Base-by-base conservation (phyloP, 1,140 invertebrate genomes). In the Pomacea maculata region DNA sequence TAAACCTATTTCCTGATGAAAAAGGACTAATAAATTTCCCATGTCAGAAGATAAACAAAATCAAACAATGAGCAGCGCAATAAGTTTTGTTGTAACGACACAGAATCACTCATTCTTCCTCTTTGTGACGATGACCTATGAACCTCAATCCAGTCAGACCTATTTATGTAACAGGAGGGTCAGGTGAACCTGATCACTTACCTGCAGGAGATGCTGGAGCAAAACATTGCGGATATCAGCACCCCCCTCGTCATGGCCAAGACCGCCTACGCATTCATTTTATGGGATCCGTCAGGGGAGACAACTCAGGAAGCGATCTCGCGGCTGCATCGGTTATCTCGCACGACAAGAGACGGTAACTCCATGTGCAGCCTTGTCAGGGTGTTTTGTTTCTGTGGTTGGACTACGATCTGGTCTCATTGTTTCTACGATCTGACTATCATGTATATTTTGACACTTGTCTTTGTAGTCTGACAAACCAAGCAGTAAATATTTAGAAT, bases 191-290 rank as follows among this genome's bases (percentile, higher is more conserved):
- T 83, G 45, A 54, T 78, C 61, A 54, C 52, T 0, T 17, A 68
- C 5, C 70, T 79, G 57, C 21, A 25, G 25, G 6, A 34, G 0
- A 55, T 71, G 54, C 54, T 83, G 21, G 52, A 55, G 25, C 74
- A 78, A 7, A 61, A 75, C 63, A 21, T 80, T 11, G n/a, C 70
- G 1, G 64, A 21, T 9, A 79, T 83, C 1, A 61, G 25, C 4
- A 73, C 64, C 19, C 79, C 82, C 4, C 21, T 83, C 45, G 79
- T 80, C 19, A 52, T 83, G 63, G 79, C 82, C 52, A 83, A 83
- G 72, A 52, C 75, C 11, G 75, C 76, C 15, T 83, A 83, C 74
- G 82, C 82, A 8, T 71, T 83, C 7, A 72, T 72, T 21, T 55
- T 83, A 25, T 55, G 21, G 25, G 74, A 74, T 70, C 65, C 67